Base-by-base conservation (phyloP, 2,888 invertebrate species). In the Epinotia bilunana region DNA sequence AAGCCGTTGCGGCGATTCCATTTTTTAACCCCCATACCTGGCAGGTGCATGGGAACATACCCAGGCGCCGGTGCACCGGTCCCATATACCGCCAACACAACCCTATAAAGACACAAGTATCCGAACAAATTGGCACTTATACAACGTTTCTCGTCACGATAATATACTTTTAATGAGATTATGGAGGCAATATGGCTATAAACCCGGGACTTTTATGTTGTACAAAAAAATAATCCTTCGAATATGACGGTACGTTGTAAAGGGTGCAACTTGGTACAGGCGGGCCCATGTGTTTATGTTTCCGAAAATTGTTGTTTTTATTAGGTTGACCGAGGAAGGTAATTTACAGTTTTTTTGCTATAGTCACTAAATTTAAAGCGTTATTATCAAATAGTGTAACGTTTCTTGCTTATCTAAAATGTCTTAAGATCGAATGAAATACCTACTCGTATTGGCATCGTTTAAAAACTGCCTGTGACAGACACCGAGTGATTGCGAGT, bases 101-200 rank as follows among this genome's bases (percentile, higher is more conserved):
- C 16, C 39, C 61, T 49, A 61, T 72, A 72, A 72, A 33, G 75
- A 67, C 72, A 28, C 55, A 75, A 67, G 62, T 62, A 61, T 39
- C 16, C 16, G n/a, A 60, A 67, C 55, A 72, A 67, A 60, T 67
- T 57, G 33, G 33, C 13, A 39, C n/a, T 53, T 33, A 62, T 62
- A 75, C 60, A 57, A 72, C 75, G 46, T 71, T 75, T 55, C 43
- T 57, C 43, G 62, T 46, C 20, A 28, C 6, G 84, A 81, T 84
- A 80, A 81, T 82, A 81, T 83, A 80, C 81, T 83, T 87, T 88
- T 91, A 91, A 91, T 89, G 88, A 85, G 86, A 89, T 88, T 91
- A 90, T 91, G 90, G 90, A 90, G 85, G 88, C 89, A 89, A 87
- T 91, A 90, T 87, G 88, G 87, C 80, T 83, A 87, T 84, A 80